Evolutionary conservation across 92 coral and sea anemone species (phyloP), one percentile per base, ranked within the genome.

Genomic region (Zoanthus solanderi): DNA sequence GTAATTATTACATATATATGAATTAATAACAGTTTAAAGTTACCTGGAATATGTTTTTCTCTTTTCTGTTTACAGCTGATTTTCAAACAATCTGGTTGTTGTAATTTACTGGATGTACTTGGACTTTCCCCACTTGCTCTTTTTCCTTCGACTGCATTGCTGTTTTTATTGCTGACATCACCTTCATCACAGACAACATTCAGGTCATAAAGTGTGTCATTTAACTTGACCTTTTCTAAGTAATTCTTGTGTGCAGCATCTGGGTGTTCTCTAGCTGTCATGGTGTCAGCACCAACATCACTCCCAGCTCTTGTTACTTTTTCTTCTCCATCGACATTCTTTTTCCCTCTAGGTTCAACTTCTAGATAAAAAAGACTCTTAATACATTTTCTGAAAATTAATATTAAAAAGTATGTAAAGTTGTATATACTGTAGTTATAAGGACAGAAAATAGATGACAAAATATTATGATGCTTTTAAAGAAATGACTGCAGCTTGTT

Each of bases 261-360:
- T 79, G 84, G 84, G 60, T 63, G 74, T 79, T 79, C 84, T 11
- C 23, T 63, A 0, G 61, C 32, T 79, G n/a, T 52, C 30, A 45
- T 13, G 61, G 53, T n/a, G 14, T 29, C 37, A 17, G 2, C 58
- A 16, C 61, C 56, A 79, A 13, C 57, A 6, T n/a, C 73, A 16
- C 46, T 31, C 17, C 44, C 84, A 15, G 52, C 3, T 57, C 32
- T n/a, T 42, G 54, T 61, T 79, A 11, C 34, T 14, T 5, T 11
- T 67, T 11, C 44, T 42, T 66, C 44, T 44, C 72, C 84, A 34
- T 12, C 53, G n/a, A 17, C 32, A 78, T 13, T 15, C 29, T 78
- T 78, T 23, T 44, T 16, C 23, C 83, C 31, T 4, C 50, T 67
- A 58, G 73, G 57, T 14, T 44, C 44, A 79, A 12, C 17, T 9